Conservation (phyloP, 2,888 invertebrate genomes). For the Apamea monoglypha region DNA sequence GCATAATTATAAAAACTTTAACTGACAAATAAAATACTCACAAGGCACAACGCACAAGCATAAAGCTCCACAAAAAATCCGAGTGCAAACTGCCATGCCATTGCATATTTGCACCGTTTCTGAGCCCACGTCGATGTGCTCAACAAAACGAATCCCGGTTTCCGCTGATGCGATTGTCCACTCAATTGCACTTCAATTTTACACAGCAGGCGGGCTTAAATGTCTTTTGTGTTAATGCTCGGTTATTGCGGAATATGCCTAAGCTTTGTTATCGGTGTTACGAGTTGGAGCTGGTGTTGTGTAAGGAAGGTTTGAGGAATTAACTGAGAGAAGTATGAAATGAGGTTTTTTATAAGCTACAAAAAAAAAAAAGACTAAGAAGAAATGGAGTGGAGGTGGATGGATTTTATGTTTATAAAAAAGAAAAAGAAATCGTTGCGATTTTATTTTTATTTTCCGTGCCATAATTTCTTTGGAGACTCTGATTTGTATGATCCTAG, state of each 20-base stretch:
- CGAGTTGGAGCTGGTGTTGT: not conserved
- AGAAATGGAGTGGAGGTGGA: not conserved
- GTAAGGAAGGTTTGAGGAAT: conserved; percentile 8
- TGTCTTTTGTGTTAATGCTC: conserved; percentile 58
- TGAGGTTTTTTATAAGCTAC: not conserved
- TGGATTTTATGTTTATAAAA: not conserved
- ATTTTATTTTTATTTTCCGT: too few species aligned
- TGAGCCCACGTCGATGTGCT: conserved; percentile 43
- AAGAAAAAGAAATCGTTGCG: too few species aligned
- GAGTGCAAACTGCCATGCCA: conserved; percentile 19
- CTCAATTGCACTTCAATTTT: conserved; percentile 66
- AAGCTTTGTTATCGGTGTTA: conserved; percentile 3
- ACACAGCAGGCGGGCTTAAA: conserved; percentile 51
- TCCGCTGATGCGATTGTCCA: conserved; percentile 62
- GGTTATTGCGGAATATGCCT: conserved; percentile 40
- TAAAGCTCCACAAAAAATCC: not conserved
- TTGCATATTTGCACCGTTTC: conserved; percentile 46
- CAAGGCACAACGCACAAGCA: not conserved
- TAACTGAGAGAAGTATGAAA: not conserved
- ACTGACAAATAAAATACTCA: not conserved
- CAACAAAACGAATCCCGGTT: conserved; percentile 59
- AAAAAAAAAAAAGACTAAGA: too few species aligned
- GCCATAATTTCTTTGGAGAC: too few species aligned
- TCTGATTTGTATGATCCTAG: not conserved
- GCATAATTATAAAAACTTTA: not conserved